phyloP scores from a whole-genome alignment of 2,888 invertebrate species.

The Globia sparganii region DNA sequence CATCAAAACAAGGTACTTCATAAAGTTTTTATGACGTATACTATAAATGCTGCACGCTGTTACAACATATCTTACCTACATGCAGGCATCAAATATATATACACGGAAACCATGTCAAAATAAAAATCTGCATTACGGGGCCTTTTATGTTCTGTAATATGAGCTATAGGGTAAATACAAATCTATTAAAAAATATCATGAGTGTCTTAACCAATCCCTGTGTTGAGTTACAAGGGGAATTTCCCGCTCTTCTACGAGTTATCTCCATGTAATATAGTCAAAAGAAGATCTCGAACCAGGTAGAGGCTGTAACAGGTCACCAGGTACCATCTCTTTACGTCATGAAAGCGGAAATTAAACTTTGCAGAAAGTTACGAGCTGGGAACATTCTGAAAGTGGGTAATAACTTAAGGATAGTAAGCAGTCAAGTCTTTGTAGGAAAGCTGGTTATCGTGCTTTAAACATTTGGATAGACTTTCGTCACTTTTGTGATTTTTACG shows the following conservation, averaged over 20 bases:
- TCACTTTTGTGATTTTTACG: background rate
- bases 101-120: background rate
- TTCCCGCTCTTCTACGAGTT: slow-evolving; percentile 11
- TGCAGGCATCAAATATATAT: background rate
- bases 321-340: slow-evolving; percentile 27
- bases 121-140: background rate
- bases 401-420: slow-evolving; percentile 47
- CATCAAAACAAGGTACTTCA: slow-evolving; percentile 31
- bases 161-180: background rate
- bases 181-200: background rate
- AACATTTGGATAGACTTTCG: slow-evolving; percentile 5
- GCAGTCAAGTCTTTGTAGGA: slow-evolving; percentile 13
- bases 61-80: slow-evolving; percentile 3
- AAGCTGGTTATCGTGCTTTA: background rate
- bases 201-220: background rate
- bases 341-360: slow-evolving; percentile 58
- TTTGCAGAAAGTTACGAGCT: slow-evolving; percentile 51
- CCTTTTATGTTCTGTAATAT: background rate
- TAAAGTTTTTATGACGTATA: slow-evolving; percentile 36
- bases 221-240: slow-evolving; percentile 9
- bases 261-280: slow-evolving; percentile 35
- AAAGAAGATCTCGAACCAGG: slow-evolving; percentile 7
- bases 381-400: slow-evolving; percentile 35
- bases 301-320: slow-evolving; percentile 38
- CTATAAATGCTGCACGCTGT: slow-evolving; percentile 20